Evolutionary conservation across 1,140 invertebrate genomes (phyloP).

Genomic region (Bombus difficillimus): DNA sequence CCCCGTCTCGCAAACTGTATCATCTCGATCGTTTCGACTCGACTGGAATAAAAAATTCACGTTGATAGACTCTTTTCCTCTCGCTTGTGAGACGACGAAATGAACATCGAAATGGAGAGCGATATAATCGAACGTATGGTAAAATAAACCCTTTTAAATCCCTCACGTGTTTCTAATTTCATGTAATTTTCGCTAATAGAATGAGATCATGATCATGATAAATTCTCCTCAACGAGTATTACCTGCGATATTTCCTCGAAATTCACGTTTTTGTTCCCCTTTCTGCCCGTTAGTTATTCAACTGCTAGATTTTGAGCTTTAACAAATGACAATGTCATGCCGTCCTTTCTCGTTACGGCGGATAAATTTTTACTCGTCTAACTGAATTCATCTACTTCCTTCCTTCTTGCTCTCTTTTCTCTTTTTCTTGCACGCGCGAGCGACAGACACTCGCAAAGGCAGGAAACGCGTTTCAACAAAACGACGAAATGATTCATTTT

Average conservation of each 20-base stretch:
- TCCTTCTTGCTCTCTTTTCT: neutral
- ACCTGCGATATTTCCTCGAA: constrained; percentile 11
- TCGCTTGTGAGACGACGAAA: neutral
- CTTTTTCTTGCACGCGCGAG: no score
- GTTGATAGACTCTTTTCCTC: neutral
- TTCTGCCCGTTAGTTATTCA: constrained; percentile 2
- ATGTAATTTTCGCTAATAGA: neutral
- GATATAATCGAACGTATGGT: neutral
- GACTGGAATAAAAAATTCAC: neutral
- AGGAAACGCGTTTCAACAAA: neutral
- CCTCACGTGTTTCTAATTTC: neutral
- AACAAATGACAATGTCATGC: constrained; percentile 20
- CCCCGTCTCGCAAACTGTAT: neutral
- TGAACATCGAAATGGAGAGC: no score
- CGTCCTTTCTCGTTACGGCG: neutral
- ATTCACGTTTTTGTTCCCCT: neutral
- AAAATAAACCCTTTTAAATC: neutral
- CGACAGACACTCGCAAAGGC: neutral
- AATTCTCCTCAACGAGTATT: constrained; percentile 15
- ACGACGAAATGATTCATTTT: neutral
- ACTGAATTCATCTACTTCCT: neutral
- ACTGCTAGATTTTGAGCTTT: neutral
- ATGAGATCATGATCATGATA: neutral
- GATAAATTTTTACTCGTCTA: constrained; percentile 19
- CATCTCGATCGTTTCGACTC: neutral